A percentile compares a stretch with the other conserved stretches of the same genome.
phyloP scores from a whole-genome alignment of 2,797 vertebrate species.

The Chelon labrosus region DNA sequence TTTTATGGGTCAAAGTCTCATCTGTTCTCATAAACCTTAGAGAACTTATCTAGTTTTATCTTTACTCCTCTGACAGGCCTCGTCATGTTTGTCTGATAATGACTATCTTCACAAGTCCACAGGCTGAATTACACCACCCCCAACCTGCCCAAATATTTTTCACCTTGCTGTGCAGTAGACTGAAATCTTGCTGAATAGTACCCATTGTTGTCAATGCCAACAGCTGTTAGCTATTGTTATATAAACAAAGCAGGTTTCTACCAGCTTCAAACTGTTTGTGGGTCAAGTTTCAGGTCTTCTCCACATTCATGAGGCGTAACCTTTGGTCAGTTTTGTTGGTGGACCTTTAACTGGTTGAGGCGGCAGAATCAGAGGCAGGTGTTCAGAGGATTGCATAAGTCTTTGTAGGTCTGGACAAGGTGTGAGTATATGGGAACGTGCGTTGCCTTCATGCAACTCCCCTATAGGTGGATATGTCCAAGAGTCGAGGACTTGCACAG shows the following conservation, averaged over 20 bases:
- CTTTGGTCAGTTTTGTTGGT: slow-evolving; percentile 42
- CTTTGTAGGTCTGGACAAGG: neutral
- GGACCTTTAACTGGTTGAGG: slow-evolving; percentile 38
- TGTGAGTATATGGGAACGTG: slow-evolving; percentile 1
- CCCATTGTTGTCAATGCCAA: neutral
- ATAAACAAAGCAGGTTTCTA: slow-evolving; percentile 30
- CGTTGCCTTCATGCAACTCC: neutral
- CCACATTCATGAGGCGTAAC: slow-evolving; percentile 36
- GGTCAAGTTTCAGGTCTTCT: slow-evolving; percentile 31
- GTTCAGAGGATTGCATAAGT: slow-evolving; percentile 46
- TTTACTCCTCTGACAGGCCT: slow-evolving; percentile 13
- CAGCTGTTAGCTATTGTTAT: slow-evolving; percentile 5
- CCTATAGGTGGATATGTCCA: slow-evolving; percentile 34
- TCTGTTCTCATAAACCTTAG: slow-evolving; percentile 22
- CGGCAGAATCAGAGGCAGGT: slow-evolving; percentile 10
- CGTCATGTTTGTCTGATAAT: slow-evolving; percentile 13
- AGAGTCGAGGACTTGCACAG: slow-evolving; percentile 14
- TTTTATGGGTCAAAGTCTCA: slow-evolving; percentile 62
- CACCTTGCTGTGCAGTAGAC: too few species aligned
- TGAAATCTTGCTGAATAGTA: neutral
- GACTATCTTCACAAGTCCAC: too few species aligned
- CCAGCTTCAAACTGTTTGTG: neutral
- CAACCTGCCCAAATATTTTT: too few species aligned
- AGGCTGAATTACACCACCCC: too few species aligned
- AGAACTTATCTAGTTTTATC: slow-evolving; percentile 50